These are phyloP conservation scores for Pelvicachromis taeniatus DNA, from an alignment of 2,113 vertebrate genomes.

Conservation along the genomic window DNA sequence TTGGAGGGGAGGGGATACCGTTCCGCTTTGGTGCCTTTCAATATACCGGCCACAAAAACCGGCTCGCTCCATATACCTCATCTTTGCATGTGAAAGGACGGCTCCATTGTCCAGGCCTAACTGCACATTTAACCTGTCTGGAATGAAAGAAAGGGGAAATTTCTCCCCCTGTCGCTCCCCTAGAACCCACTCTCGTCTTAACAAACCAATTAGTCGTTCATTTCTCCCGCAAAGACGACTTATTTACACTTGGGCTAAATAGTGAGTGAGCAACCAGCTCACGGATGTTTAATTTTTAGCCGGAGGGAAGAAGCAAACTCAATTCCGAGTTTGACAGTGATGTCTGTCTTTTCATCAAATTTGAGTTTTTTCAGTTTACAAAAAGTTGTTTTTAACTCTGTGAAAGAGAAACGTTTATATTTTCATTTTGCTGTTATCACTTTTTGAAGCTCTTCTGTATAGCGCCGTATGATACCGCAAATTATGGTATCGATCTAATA, in stretches of 20 bases:
- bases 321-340: not conserved
- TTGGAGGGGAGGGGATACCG: conserved; percentile 35
- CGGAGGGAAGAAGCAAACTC: not conserved
- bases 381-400: not conserved
- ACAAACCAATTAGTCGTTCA: conserved; percentile 74
- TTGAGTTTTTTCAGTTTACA: not conserved
- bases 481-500: not conserved
- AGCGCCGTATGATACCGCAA: not conserved
- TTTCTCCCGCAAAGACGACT: conserved; percentile 32
- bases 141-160: conserved; percentile 52
- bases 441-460: not conserved
- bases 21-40: conserved; percentile 71
- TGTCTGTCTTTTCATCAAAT: not conserved
- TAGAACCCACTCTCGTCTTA: conserved; percentile 40
- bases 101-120: conserved; percentile 59
- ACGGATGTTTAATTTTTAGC: conserved; percentile 7
- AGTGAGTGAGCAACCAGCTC: not conserved
- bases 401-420: not conserved
- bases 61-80: conserved; percentile 66
- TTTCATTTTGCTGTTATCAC: not conserved
- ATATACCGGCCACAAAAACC: conserved; percentile 63
- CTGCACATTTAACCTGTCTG: conserved; percentile 79
- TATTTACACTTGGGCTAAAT: conserved; percentile 31
- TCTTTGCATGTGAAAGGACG: conserved; percentile 73
- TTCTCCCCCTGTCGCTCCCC: conserved; percentile 21